A percentile compares a stretch with the other conserved stretches of the same genome.
Conservation (phyloP, 1,140 invertebrate genomes). For the Psilanteris sp. region DNA sequence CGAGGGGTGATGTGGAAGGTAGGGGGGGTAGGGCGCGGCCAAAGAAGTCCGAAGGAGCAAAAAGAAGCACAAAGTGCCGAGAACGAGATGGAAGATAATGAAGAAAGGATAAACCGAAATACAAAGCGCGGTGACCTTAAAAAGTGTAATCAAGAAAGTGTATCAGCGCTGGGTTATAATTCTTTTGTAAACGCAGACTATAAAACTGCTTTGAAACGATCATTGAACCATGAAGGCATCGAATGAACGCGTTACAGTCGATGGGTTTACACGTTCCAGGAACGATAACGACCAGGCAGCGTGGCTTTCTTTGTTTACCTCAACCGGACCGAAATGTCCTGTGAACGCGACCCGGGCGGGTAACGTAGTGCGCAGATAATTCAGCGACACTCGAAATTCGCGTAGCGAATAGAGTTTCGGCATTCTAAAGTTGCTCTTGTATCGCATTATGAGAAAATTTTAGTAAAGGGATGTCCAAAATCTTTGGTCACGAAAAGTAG, state of each 20-base stretch:
- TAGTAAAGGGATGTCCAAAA: no score
- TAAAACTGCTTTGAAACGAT: conserved; percentile 31
- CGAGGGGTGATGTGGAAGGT: no score
- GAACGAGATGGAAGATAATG: background rate
- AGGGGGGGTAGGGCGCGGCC: no score
- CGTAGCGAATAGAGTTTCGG: no score
- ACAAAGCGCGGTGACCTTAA: conserved; percentile 14
- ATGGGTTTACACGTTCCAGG: conserved; percentile 61
- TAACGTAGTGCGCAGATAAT: no score
- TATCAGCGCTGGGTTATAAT: conserved; percentile 38
- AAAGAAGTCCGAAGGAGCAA: no score
- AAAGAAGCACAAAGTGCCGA: background rate
- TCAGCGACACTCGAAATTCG: no score
- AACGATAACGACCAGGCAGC: conserved; percentile 56
- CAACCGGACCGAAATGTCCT: conserved; percentile 24
- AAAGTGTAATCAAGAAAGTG: conserved; percentile 46
- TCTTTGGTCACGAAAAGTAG: no score
- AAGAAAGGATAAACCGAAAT: conserved; percentile 1
- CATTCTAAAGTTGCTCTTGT: no score
- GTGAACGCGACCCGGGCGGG: no score
- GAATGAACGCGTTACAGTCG: conserved; percentile 50
- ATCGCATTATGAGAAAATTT: no score
- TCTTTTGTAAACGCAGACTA: conserved; percentile 42
- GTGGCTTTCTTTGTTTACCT: conserved; percentile 57
- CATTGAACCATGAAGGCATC: conserved; percentile 48